Percentiles rank a stretch among this genome's conserved stretches.
These are phyloP conservation scores for Drosophila vallismaia DNA, from an alignment of 2,888 invertebrate species.

Conservation along the genomic window DNA sequence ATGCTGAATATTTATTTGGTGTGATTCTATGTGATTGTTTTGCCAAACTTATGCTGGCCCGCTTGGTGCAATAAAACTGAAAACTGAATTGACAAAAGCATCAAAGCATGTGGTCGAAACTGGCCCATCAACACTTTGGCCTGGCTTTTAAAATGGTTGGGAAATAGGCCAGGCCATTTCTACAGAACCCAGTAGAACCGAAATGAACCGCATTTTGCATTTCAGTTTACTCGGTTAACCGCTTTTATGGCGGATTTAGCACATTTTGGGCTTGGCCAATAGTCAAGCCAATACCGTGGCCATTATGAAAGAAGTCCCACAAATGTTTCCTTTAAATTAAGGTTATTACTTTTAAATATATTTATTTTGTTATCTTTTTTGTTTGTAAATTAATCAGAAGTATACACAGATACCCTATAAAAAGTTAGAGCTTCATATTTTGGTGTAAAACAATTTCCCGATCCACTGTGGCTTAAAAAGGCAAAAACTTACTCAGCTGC, in stretches of 20 bases:
- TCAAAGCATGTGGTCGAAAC: conserved; percentile 30
- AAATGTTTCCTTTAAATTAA: too few relatives aligned
- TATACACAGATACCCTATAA: not conserved
- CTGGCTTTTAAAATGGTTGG: conserved; percentile 24
- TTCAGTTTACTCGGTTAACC: conserved; percentile 74
- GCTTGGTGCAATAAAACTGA: conserved; percentile 16
- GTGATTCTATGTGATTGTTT: not conserved
- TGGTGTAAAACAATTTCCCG: not conserved
- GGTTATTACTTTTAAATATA: too few relatives aligned
- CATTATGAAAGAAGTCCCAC: too few relatives aligned
- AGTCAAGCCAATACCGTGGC: conserved; percentile 10
- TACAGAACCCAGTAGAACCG: conserved; percentile 27
- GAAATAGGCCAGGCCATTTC: conserved; percentile 21
- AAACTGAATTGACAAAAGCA: conserved; percentile 10
- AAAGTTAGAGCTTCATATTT: not conserved
- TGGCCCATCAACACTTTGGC: conserved; percentile 38
- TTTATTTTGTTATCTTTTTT: too few relatives aligned
- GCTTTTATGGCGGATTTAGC: conserved; percentile 69
- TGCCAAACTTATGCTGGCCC: conserved; percentile 19
- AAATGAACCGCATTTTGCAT: conserved; percentile 66
- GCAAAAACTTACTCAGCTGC: conserved; percentile 39
- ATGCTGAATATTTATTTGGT: not conserved
- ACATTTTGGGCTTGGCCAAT: conserved; percentile 47
- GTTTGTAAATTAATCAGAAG: too few relatives aligned
- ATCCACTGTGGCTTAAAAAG: conserved; percentile 26